Evolutionary conservation across 2,797 vertebrate genomes (phyloP), one percentile per base, ranked within the genome.

Genomic region (Borostomias antarcticus): DNA sequence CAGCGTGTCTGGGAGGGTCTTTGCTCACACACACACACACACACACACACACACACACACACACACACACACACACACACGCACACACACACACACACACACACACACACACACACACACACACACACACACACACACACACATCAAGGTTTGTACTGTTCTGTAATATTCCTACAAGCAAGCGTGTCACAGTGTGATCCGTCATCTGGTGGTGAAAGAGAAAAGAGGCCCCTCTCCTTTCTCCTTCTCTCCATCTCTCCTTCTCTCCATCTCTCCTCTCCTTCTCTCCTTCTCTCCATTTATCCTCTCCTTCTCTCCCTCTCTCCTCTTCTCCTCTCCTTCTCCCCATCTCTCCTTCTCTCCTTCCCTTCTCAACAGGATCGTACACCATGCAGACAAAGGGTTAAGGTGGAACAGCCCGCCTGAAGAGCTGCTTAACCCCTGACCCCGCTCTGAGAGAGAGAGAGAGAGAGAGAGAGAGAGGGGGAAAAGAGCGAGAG

Each of bases 1-100:
- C 91, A 92, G 93, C 92, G 91, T 93, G 93, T 94, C 91, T 95
- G 94, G 94, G 92, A 93, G 92, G 93, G 94, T 94, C 93, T 92
- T 48, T 43, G 60, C 26, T 58, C 56, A 52, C 54, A 60, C 9
- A 66, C 59, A 69, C 45, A 50, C 35, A 13, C 19, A 48, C 26
- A 40, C 30, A 56, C 57, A 15, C 47, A 56, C 50, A 11, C 59
- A 29, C 11, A 32, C 37, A 30, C 57, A 32, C 52, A 56, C 25
- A 30, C 28, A 30, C 28, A 17, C 53, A 32, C 26, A 32, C 26
- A 10, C 53, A 7, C 53, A 32, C 28, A 21, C 45, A 48, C 58
- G 5, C 33, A 23, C 48, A 17, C 33, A 57, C 23, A 32, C 33
- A 30, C 43, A 13, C 37, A 43, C 43, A 17, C 52, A 11, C 64